Percentiles rank a stretch among this genome's conserved stretches.
Conservation (phyloP, 1,140 invertebrate species). For the Contarinia nasturtii region DNA sequence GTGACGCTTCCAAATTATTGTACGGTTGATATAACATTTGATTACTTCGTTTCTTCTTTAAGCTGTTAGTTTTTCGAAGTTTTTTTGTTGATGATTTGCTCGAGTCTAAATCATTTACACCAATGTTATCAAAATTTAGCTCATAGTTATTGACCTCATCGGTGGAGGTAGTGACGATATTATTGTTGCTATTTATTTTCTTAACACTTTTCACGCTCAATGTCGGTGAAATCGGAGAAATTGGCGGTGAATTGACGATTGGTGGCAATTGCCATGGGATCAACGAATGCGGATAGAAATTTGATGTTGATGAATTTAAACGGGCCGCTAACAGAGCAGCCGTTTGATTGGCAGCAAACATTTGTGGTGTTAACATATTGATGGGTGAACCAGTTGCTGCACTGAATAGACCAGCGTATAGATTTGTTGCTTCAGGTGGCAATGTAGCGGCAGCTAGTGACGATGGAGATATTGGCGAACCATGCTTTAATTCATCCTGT, state of each 20-base stretch:
- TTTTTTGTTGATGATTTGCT: slow-evolving; percentile 12
- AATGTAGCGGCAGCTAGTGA: slow-evolving; percentile 16
- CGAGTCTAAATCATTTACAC: too few relatives aligned
- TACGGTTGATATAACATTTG: neutral
- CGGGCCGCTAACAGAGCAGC: slow-evolving; percentile 24
- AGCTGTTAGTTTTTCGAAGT: slow-evolving; percentile 10
- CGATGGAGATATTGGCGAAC: slow-evolving; percentile 20
- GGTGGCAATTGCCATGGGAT: slow-evolving; percentile 22
- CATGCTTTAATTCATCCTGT: slow-evolving; percentile 23
- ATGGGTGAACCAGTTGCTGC: slow-evolving; percentile 24
- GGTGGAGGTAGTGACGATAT: slow-evolving; percentile 13
- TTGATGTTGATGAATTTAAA: slow-evolving; percentile 2
- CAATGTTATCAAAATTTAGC: neutral
- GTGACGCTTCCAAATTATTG: slow-evolving; percentile 8
- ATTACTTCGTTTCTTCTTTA: slow-evolving; percentile 24
- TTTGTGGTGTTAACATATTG: slow-evolving; percentile 30
- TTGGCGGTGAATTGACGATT: slow-evolving; percentile 12
- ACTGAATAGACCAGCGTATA: slow-evolving; percentile 25
- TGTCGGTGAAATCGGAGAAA: slow-evolving; percentile 16
- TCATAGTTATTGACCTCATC: slow-evolving; percentile 6
- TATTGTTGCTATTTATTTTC: slow-evolving; percentile 23
- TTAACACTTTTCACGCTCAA: slow-evolving; percentile 15
- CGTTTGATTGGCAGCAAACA: slow-evolving; percentile 31
- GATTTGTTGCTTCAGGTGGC: slow-evolving; percentile 8
- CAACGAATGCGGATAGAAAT: slow-evolving; percentile 28